Percentiles rank a stretch among this genome's conserved stretches.
Conservation (phyloP, 2,888 invertebrate species). For the Sipha maydis region DNA sequence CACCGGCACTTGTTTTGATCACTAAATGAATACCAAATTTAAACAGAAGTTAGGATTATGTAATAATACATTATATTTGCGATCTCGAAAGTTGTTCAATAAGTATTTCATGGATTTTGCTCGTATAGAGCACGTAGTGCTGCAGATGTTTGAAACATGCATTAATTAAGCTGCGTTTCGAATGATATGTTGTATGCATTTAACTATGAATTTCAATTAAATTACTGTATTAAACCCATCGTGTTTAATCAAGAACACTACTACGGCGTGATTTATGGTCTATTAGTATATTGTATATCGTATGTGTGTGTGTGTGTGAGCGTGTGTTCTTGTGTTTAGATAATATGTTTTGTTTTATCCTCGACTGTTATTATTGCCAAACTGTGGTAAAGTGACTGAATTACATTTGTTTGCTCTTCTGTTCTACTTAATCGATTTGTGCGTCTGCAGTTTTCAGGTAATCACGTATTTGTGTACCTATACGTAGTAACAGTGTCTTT, state of each 20-base stretch:
- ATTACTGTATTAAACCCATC: background rate
- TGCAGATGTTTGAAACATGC: background rate
- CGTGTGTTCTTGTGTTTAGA: background rate
- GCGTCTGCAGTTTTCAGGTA: background rate
- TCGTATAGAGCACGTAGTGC: background rate
- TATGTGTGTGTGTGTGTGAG: background rate
- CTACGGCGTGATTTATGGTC: constrained; percentile 6
- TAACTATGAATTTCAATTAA: constrained; percentile 31
- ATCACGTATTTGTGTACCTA: too few species aligned
- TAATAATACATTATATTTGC: too few species aligned
- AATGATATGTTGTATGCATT: background rate
- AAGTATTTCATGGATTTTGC: background rate
- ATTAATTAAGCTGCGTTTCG: constrained; percentile 15
- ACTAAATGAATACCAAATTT: too few species aligned
- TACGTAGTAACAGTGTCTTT: too few species aligned
- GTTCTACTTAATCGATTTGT: background rate
- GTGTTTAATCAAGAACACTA: background rate
- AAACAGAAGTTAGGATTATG: too few species aligned
- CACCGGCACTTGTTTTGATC: too few species aligned
- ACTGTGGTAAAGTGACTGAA: background rate
- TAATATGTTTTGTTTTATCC: background rate
- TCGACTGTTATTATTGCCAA: constrained; percentile 5
- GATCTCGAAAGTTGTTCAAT: background rate
- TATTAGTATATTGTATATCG: too few species aligned
- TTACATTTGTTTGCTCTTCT: background rate